These are phyloP conservation scores for Vanessa cardui DNA, from an alignment of 2,888 invertebrate genomes.

Conservation along the genomic window DNA sequence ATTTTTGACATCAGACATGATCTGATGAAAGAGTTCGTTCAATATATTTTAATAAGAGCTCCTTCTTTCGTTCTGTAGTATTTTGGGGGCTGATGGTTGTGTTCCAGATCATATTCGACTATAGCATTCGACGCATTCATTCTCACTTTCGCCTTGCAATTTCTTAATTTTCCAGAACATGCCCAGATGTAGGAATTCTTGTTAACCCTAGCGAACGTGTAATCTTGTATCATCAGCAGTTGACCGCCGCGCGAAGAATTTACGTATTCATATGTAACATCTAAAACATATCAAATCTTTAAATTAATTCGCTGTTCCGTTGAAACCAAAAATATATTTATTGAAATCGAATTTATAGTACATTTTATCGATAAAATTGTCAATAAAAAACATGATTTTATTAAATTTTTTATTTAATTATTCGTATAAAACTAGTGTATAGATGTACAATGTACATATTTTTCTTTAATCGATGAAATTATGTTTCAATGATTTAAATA, in stretches of 20 bases:
- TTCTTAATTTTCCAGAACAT: slow-evolving; percentile 40
- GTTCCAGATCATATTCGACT: slow-evolving; percentile 25
- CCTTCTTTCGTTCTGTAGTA: slow-evolving; percentile 41
- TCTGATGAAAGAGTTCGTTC: background rate
- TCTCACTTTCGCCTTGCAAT: slow-evolving; percentile 35
- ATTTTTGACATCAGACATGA: too few species aligned
- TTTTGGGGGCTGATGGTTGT: slow-evolving; percentile 42
- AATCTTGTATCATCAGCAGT: slow-evolving; percentile 38
- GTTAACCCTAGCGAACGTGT: slow-evolving; percentile 41
- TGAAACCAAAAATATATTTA: background rate
- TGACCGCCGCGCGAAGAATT: slow-evolving; percentile 35
- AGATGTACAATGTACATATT: too few species aligned
- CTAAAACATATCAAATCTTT: slow-evolving; percentile 25
- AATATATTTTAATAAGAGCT: slow-evolving; percentile 27
- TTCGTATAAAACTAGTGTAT: too few species aligned
- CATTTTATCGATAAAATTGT: too few species aligned
- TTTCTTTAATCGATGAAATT: too few species aligned
- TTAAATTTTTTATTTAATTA: too few species aligned
- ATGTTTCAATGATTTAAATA: too few species aligned
- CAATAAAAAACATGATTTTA: too few species aligned
- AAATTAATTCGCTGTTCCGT: background rate
- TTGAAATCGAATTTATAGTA: background rate
- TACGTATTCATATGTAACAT: slow-evolving; percentile 32
- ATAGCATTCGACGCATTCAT: slow-evolving; percentile 25
- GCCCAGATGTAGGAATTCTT: slow-evolving; percentile 37